Percentiles rank a stretch among this genome's conserved stretches.
Evolutionary conservation across 2,888 invertebrate species (phyloP).

Genomic region (Sminthurides aquaticus): DNA sequence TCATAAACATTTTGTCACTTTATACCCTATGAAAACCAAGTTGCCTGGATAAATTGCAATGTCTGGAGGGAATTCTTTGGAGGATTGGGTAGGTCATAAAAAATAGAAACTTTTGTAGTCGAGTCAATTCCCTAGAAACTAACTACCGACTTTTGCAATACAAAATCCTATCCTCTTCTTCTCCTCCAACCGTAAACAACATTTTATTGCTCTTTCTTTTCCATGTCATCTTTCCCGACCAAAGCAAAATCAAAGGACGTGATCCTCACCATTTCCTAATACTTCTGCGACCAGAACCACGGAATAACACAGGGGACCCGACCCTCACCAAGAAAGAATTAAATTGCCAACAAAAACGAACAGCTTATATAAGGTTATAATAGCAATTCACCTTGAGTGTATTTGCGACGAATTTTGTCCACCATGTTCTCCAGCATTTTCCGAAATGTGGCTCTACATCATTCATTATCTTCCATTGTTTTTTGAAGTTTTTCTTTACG

Average conservation of each 20-base stretch:
- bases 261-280: neutral
- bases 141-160: neutral
- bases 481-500: slow-evolving; percentile 53
- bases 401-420: slow-evolving; percentile 61
- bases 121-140: neutral
- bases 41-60: neutral
- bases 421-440: slow-evolving; percentile 71
- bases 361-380: no score
- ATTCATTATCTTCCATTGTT: slow-evolving; percentile 59
- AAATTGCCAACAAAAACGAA: no score
- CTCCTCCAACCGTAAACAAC: neutral
- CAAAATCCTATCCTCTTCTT: neutral
- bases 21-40: neutral
- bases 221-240: neutral
- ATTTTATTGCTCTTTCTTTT: neutral
- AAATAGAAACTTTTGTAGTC: neutral
- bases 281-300: no score
- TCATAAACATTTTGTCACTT: neutral
- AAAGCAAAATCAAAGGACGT: no score
- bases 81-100: neutral
- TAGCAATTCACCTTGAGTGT: slow-evolving; percentile 57
- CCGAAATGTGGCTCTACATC: slow-evolving; percentile 75
- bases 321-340: no score
- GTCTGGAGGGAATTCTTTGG: neutral
- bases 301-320: no score